Conservation (phyloP, 2,113 vertebrate species). For the Muscicapa adusta region DNA sequence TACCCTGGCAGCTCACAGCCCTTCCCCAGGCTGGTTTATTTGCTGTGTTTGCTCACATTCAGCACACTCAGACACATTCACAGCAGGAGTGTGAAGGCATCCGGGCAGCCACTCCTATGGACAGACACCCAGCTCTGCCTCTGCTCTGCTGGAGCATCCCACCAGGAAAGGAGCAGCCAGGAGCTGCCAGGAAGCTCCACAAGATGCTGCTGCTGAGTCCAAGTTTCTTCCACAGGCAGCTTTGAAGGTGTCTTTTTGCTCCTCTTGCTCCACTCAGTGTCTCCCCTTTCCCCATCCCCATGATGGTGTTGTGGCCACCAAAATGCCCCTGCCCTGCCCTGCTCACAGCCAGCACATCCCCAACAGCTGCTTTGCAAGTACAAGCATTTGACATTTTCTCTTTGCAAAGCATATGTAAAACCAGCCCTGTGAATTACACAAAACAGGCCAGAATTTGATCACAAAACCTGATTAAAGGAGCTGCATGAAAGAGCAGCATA, state of each 20-base stretch:
- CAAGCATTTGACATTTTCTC: not conserved
- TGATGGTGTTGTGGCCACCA: not conserved
- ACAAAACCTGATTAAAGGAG: conserved; percentile 6
- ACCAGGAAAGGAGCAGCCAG: not conserved
- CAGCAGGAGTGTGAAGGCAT: not conserved
- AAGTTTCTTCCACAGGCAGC: not conserved
- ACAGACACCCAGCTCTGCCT: not conserved
- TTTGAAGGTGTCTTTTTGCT: not conserved
- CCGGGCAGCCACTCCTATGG: not conserved
- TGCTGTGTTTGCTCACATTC: not conserved
- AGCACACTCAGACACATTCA: not conserved
- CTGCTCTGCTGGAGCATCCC: not conserved
- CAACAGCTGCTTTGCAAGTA: not conserved
- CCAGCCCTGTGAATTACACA: not conserved
- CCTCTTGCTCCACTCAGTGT: accelerated
- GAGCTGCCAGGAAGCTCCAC: not conserved
- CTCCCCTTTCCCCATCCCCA: not conserved
- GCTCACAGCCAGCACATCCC: not conserved
- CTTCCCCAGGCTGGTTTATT: not conserved
- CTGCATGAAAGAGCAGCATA: not conserved
- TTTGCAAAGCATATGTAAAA: not conserved
- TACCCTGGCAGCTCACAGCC: not conserved
- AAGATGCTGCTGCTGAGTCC: not conserved
- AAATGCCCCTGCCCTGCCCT: not conserved
- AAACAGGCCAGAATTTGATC: not conserved